phyloP scores from a whole-genome alignment of 2,797 vertebrate species.

The Cyprinodon diabolis region DNA sequence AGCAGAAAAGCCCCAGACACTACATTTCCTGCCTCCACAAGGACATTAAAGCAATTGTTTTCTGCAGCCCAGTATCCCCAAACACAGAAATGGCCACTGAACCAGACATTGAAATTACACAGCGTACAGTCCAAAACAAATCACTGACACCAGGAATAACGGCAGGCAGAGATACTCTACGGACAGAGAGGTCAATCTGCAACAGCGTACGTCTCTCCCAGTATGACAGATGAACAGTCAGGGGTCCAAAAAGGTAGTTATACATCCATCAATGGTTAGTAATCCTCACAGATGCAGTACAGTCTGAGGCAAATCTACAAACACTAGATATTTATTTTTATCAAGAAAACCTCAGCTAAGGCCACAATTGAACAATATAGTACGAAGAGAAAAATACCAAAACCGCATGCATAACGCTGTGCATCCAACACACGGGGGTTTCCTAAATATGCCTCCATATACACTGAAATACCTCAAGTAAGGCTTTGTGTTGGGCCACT shows the following conservation, averaged over 20 bases:
- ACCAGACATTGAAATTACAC: constrained; percentile 84
- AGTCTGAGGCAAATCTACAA: constrained; percentile 29
- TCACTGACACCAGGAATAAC: constrained; percentile 73
- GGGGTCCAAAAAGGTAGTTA: constrained; percentile 25
- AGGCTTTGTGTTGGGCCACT: constrained; percentile 28
- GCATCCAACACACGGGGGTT: constrained; percentile 40
- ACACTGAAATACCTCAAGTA: constrained; percentile 52
- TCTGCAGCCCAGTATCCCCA: constrained; percentile 39
- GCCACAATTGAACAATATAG: constrained; percentile 26
- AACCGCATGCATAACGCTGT: constrained; percentile 49
- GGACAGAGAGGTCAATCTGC: constrained; percentile 60
- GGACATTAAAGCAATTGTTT: constrained; percentile 51
- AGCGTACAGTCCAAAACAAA: constrained; percentile 75
- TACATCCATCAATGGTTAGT: constrained; percentile 33
- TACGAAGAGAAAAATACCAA: constrained; percentile 51
- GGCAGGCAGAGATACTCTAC: constrained; percentile 48
- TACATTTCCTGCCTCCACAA: constrained; percentile 29
- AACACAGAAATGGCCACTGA: constrained; percentile 62
- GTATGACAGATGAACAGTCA: constrained; percentile 38
- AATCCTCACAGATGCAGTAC: constrained; percentile 41
- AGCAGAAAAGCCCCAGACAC: constrained; percentile 32
- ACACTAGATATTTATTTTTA: constrained; percentile 36
- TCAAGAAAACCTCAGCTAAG: constrained; percentile 39
- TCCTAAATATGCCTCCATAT: constrained; percentile 59
- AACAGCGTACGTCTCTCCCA: constrained; percentile 22